Evolutionary conservation across 2,113 vertebrate species (phyloP).

Genomic region (Andinoacara biseriatus): DNA sequence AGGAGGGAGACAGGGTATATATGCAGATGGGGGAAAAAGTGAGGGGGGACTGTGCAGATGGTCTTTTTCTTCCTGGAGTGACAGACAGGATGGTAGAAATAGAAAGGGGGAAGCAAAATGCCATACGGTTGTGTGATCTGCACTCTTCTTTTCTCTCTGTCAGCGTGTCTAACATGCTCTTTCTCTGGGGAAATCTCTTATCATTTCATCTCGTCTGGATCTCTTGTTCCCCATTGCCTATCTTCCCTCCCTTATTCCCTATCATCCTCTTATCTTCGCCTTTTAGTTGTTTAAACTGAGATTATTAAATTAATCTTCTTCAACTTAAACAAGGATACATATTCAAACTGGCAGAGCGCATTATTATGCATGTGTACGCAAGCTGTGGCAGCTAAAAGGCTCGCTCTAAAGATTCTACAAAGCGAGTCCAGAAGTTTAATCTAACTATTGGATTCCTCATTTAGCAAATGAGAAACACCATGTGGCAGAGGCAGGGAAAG

Average conservation of each 20-base stretch:
- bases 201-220: slow-evolving; percentile 50
- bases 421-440: slow-evolving; percentile 62
- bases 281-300: slow-evolving; percentile 50
- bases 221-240: slow-evolving; percentile 10
- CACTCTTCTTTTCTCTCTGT: slow-evolving; percentile 41
- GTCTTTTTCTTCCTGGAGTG: slow-evolving; percentile 44
- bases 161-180: slow-evolving; percentile 41
- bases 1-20: background rate
- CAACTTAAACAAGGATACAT: slow-evolving; percentile 34
- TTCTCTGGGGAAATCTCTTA: slow-evolving; percentile 54
- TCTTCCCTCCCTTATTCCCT: slow-evolving; percentile 1
- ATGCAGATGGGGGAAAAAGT: slow-evolving; percentile 23
- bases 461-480: slow-evolving; percentile 64
- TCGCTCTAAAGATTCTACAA: slow-evolving; percentile 44
- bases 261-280: slow-evolving; percentile 38
- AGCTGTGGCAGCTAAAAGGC: slow-evolving; percentile 40
- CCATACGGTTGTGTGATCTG: slow-evolving; percentile 68
- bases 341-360: slow-evolving; percentile 29
- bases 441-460: slow-evolving; percentile 67
- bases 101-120: slow-evolving; percentile 49
- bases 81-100: slow-evolving; percentile 51
- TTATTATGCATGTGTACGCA: background rate
- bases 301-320: slow-evolving; percentile 53
- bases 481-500: slow-evolving; percentile 45
- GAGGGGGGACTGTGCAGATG: slow-evolving; percentile 48